A percentile compares a stretch with the other conserved stretches of the same genome.
phyloP scores from a whole-genome alignment of 2,888 invertebrate species.

The Malthinus flaveolus region DNA sequence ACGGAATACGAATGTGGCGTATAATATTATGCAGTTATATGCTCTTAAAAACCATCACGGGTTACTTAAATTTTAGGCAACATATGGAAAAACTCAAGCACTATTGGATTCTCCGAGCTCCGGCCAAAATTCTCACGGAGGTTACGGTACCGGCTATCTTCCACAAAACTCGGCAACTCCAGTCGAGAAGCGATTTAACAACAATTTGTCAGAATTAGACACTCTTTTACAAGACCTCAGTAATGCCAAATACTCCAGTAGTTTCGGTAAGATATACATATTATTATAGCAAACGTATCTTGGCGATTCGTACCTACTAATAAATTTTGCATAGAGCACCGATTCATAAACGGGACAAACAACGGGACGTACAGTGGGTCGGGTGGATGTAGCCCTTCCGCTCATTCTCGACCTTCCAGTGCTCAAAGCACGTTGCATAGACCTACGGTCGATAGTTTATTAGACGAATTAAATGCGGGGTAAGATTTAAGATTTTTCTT shows the following conservation, averaged over 20 bases:
- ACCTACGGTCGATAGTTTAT: constrained; percentile 85
- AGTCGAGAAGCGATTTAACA: constrained; percentile 58
- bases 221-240: constrained; percentile 90
- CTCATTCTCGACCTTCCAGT: constrained; percentile 48
- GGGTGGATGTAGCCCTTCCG: constrained; percentile 49
- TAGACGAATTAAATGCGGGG: constrained; percentile 87
- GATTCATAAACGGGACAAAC: constrained; percentile 42
- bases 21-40: too few species aligned
- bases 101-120: constrained; percentile 14
- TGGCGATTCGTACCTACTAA: not conserved
- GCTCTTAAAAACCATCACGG: not conserved
- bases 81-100: constrained; percentile 49
- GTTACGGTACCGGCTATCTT: constrained; percentile 33
- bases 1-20: not conserved
- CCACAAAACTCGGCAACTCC: constrained; percentile 38
- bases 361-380: constrained; percentile 46
- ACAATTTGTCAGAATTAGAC: constrained; percentile 89
- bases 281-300: constrained; percentile 31
- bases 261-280: constrained; percentile 8
- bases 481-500: constrained; percentile 59
- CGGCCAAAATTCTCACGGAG: constrained; percentile 15
- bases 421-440: constrained; percentile 57
- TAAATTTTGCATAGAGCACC: not conserved
- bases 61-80: constrained; percentile 40
- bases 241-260: constrained; percentile 59